Evolutionary conservation across 2,113 vertebrate species (phyloP), one percentile per base, ranked within the genome.

Genomic region (Prietella phreatophila): DNA sequence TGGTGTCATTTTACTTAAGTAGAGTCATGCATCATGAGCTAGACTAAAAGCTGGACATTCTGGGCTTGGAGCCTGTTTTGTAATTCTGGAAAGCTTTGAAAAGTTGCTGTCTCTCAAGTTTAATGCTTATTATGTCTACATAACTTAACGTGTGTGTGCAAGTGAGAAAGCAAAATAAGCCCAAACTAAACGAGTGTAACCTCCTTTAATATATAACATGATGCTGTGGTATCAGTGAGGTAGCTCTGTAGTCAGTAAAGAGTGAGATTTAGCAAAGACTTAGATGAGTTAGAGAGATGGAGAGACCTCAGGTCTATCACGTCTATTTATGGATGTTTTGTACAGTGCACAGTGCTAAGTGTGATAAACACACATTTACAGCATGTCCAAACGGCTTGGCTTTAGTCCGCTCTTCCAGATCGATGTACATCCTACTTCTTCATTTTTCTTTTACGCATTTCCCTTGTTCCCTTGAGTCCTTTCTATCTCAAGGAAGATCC

Each of bases 301-400:
- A 63, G 85, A 63, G 55, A 55, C 76, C 65, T 75, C 76, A 85
- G 42, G 50, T 80, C 88, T 87, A 56, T 88, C 87, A 84, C 81
- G 15, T 83, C 90, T 91, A 91, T 91, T 91, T 89, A 83, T 91
- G 81, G 88, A 71, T 25, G 79, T 87, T 84, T 89, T 87, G 75
- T 88, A 67, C 82, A 60, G 71, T 88, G 86, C 69, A 25, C 58
- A 65, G 69, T 84, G 82, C 47, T 67, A 84, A 84, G 87, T 84
- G 87, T 79, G 87, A 84, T 88, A 88, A 85, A 88, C 87, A 85
- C 83, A 80, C 82, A 71, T 88, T 88, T 88, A 84, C 83, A 85
- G 87, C 71, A 84, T 85, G 85, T 87, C 79, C 88, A 71, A 86
- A 87, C 53, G 73, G 88, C 88, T 86, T 83, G 71, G 88, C 86